phyloP scores from a whole-genome alignment of 2,888 invertebrate genomes.

The Stictocephala bisonia region DNA sequence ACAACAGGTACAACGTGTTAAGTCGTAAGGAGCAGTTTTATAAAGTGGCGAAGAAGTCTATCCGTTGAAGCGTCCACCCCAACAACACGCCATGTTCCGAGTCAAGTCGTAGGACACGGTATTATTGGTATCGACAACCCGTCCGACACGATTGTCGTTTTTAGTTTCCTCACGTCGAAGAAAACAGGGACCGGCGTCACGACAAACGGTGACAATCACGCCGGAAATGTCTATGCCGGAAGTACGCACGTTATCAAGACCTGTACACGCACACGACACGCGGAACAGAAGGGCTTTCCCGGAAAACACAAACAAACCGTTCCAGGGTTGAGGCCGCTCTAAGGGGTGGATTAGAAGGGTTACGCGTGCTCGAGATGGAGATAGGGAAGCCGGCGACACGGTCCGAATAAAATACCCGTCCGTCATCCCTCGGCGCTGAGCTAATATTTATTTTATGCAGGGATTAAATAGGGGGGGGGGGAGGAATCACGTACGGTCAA shows the following conservation, averaged over 20 bases:
- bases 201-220: not conserved
- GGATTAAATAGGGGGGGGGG: conserved; percentile 37
- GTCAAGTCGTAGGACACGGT: too few species aligned
- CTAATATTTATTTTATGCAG: conserved; percentile 37
- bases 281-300: not conserved
- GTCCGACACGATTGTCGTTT: not conserved
- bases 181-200: not conserved
- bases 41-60: too few species aligned
- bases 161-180: not conserved
- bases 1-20: too few species aligned
- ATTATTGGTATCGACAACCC: too few species aligned
- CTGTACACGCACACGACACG: not conserved
- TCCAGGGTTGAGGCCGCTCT: too few species aligned
- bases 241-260: not conserved
- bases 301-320: not conserved
- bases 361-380: conserved; percentile 15
- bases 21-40: too few species aligned
- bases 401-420: conserved; percentile 27
- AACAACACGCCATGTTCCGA: too few species aligned
- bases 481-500: too few species aligned
- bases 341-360: conserved; percentile 4
- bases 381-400: conserved; percentile 27
- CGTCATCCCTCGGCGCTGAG: conserved; percentile 18
- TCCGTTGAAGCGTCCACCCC: too few species aligned
- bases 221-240: too few species aligned